A percentile compares a stretch with the other conserved stretches of the same genome.
Conservation (phyloP, 2,888 invertebrate genomes). For the Thysanoteuthis rhombus region DNA sequence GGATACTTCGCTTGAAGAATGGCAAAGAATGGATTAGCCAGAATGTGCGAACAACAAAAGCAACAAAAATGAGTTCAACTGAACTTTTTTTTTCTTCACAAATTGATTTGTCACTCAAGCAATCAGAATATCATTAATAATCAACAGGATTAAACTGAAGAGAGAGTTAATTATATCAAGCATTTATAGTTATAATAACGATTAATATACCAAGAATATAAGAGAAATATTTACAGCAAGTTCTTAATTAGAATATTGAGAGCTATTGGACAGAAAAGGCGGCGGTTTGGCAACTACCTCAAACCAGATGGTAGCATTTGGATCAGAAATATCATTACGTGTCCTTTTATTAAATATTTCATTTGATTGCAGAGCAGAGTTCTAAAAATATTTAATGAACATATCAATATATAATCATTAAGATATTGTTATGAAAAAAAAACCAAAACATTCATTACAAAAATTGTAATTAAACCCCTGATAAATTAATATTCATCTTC, state of each 20-base stretch:
- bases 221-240: not conserved
- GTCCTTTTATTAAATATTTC: not conserved
- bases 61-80: no score
- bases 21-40: no score
- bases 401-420: not conserved
- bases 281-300: not conserved
- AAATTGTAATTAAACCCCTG: not conserved
- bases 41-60: no score
- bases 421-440: not conserved
- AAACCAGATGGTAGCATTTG: not conserved
- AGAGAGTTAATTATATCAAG: not conserved
- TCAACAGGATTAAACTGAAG: not conserved
- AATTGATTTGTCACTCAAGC: not conserved
- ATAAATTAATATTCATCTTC: not conserved
- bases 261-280: not conserved
- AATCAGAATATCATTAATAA: not conserved
- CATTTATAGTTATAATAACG: not conserved
- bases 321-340: not conserved
- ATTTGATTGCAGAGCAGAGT: not conserved
- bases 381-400: not conserved
- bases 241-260: not conserved
- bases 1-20: no score
- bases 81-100: not conserved
- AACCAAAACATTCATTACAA: not conserved
- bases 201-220: not conserved